Base-by-base conservation (phyloP, 2,113 vertebrate species). In the Proteles cristata region DNA sequence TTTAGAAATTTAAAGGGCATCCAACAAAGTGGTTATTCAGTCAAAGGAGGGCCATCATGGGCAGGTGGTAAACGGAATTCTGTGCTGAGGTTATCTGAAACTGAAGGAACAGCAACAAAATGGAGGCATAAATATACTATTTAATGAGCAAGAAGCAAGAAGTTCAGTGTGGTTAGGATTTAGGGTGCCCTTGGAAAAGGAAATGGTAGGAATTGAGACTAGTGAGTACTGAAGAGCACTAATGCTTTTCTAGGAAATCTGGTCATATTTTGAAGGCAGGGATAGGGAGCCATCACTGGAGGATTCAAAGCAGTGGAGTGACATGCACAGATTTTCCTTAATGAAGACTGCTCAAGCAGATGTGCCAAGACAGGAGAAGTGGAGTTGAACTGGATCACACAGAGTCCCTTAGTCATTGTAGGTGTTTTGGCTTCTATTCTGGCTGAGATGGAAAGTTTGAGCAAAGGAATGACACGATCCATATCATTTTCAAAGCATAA, bases 11-110 rank as follows among this genome's bases (percentile, higher is more conserved):
- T 76, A 84, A 95, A 86, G 10, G 16, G 23, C 73, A 19, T 91
- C 65, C n/a, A 95, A 80, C 39, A 80, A 90, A 93, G 80, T n/a
- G 66, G 12, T 94, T 94, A 43, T 73, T 73, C 43, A 73, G 8
- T 39, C 28, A 79, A 90, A 74, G 10, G 79, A 74, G 66, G 31
- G 21, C 0, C 14, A 28, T 48, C 19, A 4, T 87, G n/a, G 17
- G 7, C 17, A 25, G 16, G 3, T 45, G 16, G 23, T 69, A 28
- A 85, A 85, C 50, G 11, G 31, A 0, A 19, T 81, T 39, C 45
- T 66, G 15, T 55, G 4, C 65, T 31, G 17, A 3, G 2, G 14
- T 66, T 86, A 26, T 66, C n/a, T 39, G 45, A 73, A 55, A 43
- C 43, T 85, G 28, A 39, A 61, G 48, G 35, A 93, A 25, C 21